Percentiles rank a stretch among this genome's conserved stretches.
phyloP scores from a whole-genome alignment of 2,888 invertebrate genomes.

The Pristionchus arcanus region DNA sequence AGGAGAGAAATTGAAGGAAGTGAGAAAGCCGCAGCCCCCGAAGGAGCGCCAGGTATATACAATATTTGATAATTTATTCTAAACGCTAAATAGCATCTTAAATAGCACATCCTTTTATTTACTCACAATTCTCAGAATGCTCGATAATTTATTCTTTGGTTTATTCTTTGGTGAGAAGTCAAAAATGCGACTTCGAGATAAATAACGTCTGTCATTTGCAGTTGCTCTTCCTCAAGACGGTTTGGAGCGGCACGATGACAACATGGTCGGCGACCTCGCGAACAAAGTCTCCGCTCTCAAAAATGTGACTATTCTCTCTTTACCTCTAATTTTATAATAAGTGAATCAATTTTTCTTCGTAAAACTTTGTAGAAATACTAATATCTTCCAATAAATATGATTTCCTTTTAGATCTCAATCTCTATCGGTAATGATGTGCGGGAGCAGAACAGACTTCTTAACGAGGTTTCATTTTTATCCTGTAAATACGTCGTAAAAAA shows the following conservation, averaged over 20 bases:
- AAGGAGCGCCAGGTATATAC: too few relatives aligned
- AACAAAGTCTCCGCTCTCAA: constrained; percentile 93
- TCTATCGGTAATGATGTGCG: constrained; percentile 92
- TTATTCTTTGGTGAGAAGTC: too few relatives aligned
- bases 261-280: constrained; percentile 90
- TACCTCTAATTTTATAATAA: not conserved
- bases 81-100: too few relatives aligned
- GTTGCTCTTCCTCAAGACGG: too few relatives aligned
- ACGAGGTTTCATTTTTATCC: constrained; percentile 85
- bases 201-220: too few relatives aligned
- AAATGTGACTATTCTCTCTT: constrained; percentile 83
- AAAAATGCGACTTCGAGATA: too few relatives aligned
- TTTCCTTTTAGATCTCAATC: constrained; percentile 82
- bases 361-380: not conserved
- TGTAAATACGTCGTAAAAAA: not conserved
- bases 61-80: too few relatives aligned
- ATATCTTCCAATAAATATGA: not conserved
- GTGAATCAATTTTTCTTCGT: constrained; percentile 51
- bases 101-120: too few relatives aligned
- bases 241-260: too few relatives aligned
- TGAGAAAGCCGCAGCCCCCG: not conserved
- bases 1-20: not conserved
- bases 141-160: too few relatives aligned
- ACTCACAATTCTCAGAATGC: too few relatives aligned
- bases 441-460: constrained; percentile 90